Conservation (phyloP, 2,797 vertebrate species). For the Streptopelia turtur region DNA sequence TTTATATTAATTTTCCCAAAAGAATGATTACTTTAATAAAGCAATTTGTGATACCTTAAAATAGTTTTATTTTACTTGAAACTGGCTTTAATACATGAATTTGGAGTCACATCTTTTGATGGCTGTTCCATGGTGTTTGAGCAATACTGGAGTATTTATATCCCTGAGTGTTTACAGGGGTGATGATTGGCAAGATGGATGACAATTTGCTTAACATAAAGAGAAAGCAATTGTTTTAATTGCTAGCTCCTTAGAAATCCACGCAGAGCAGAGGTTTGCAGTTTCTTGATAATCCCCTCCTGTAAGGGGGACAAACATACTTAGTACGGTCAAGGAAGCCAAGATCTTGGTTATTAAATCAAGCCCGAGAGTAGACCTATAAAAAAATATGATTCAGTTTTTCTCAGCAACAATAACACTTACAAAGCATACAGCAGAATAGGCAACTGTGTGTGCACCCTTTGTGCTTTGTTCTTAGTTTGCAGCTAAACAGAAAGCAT, state of each 20-base stretch:
- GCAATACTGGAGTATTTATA: neutral
- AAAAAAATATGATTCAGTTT: neutral
- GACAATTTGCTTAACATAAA: neutral
- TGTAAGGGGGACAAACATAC: rapidly evolving
- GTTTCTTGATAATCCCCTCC: neutral
- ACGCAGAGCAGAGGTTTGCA: neutral
- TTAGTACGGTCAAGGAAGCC: neutral
- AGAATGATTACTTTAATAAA: neutral
- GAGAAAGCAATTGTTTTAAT: neutral
- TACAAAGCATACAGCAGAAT: neutral
- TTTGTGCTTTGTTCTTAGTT: neutral
- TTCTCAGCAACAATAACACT: neutral
- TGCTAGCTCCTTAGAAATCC: neutral
- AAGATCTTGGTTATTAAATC: neutral
- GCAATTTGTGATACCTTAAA: neutral
- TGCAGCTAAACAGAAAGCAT: neutral
- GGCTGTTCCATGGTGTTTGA: neutral
- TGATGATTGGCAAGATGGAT: neutral
- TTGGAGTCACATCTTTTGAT: neutral
- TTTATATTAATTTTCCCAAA: neutral
- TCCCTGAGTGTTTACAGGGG: neutral
- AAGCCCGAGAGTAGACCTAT: neutral
- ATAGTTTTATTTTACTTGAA: neutral
- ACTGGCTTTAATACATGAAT: neutral
- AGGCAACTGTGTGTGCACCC: rapidly evolving